Evolutionary conservation across 1,140 invertebrate genomes (phyloP).

Genomic region (Sycobia sp.): DNA sequence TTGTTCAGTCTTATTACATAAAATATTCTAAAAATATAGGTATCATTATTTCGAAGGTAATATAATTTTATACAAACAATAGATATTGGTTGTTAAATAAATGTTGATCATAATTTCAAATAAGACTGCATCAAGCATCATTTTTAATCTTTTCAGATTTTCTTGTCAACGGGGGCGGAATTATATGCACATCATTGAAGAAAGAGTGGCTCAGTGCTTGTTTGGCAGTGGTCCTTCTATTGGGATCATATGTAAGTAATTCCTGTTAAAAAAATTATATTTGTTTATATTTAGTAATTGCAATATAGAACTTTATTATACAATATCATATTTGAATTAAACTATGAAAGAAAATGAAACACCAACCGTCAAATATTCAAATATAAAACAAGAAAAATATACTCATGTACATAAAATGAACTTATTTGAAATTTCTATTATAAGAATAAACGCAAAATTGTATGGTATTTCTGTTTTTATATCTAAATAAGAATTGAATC

Average conservation of each 20-base stretch:
- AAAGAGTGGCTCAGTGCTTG: constrained; percentile 76
- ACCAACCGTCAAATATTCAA: neutral
- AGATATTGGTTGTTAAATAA: no score
- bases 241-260: constrained; percentile 84
- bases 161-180: constrained; percentile 60
- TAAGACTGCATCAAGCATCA: no score
- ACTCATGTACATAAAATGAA: neutral
- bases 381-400: neutral
- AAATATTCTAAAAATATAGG: no score
- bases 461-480: no score
- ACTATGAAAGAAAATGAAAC: neutral
- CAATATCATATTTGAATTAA: neutral
- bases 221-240: constrained; percentile 76
- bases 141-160: constrained; percentile 53
- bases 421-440: neutral
- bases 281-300: neutral
- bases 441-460: neutral
- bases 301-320: neutral
- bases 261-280: constrained; percentile 61
- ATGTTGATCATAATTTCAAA: no score
- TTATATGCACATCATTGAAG: constrained; percentile 74
- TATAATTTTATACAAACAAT: no score
- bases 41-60: no score
- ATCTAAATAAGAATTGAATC: no score
- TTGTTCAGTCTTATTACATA: no score